Evolutionary conservation across 2,888 invertebrate species (phyloP), one percentile per base, ranked within the genome.

Genomic region (Sphaerolaimus hirsutus): DNA sequence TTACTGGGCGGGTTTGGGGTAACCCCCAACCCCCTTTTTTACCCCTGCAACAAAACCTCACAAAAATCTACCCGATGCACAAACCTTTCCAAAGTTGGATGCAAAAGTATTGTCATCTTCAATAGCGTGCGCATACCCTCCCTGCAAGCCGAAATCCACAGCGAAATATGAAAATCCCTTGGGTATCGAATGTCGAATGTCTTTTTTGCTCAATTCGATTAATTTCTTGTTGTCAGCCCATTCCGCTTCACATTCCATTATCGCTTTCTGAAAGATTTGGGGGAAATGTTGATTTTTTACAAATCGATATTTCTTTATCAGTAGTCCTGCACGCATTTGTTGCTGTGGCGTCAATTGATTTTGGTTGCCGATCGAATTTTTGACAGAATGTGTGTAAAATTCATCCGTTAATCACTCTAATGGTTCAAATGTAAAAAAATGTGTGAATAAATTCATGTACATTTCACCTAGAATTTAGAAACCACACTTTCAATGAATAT

Each of bases 181-280:
- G 0, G 93, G 97, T 50, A 97, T 59, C 63, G 79, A 75, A 59
- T 74, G 74, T 38, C 83, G 72, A 23, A 93, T 71, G 62, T 79
- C 62, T 75, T 60, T 76, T 79, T 51, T 63, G 64, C 10, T 69
- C 69, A 83, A 65, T 44, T 78, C 75, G 1, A 84, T 72, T 32
- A 86, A 61, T 70, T 93, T 91, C 62, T 84, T 87, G 63, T 97
- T 97, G 58, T 78, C 77, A 3, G 82, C 74, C 89, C 91, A 97
- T 66, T 91, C 89, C 21, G 75, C 74, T 67, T 89, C 93, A 52
- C 82, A 83, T 64, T 97, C 93, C 57, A 81, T 73, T 48, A 97
- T 76, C 0, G 89, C 91, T 72, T 97, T 97, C 73, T 74, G 62
- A 25, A 66, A 54, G n/a, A n/a, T n/a, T n/a, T n/a, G n/a, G n/a